These are phyloP conservation scores for Garrulus glandarius DNA, from an alignment of 2,797 vertebrate genomes.

Conservation along the genomic window DNA sequence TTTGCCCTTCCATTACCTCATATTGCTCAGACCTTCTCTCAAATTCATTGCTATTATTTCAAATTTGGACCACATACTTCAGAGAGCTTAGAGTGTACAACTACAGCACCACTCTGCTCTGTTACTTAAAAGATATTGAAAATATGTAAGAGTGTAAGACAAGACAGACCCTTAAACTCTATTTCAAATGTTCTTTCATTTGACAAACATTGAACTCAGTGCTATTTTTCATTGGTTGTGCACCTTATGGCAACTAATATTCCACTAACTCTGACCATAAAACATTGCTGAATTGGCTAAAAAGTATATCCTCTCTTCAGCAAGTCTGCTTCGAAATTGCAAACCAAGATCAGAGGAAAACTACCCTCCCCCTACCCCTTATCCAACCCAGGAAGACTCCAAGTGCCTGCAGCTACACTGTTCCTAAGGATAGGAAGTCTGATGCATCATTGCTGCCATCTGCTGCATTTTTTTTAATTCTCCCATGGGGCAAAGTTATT, in stretches of 20 bases:
- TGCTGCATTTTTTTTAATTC: slow-evolving; percentile 53
- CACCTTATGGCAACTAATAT: neutral
- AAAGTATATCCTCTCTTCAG: neutral
- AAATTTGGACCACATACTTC: neutral
- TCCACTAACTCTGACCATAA: neutral
- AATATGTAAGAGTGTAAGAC: neutral
- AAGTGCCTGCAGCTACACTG: neutral
- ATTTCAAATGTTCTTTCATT: neutral
- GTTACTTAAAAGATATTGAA: neutral
- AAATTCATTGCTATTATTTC: neutral
- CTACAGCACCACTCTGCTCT: neutral
- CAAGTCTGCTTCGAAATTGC: neutral
- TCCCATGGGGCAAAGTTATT: slow-evolving; percentile 15
- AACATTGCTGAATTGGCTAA: neutral
- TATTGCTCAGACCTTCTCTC: neutral
- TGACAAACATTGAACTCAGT: neutral
- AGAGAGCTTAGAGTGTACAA: neutral
- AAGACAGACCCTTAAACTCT: neutral
- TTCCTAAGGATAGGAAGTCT: neutral
- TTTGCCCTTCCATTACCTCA: neutral
- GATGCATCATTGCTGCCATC: slow-evolving; percentile 67
- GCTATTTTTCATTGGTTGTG: neutral
- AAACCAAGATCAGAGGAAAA: neutral
- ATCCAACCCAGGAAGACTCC: neutral
- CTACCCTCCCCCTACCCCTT: neutral